These are phyloP conservation scores for Cinclus mexicanus DNA, from an alignment of 2,113 vertebrate species.

Conservation along the genomic window DNA sequence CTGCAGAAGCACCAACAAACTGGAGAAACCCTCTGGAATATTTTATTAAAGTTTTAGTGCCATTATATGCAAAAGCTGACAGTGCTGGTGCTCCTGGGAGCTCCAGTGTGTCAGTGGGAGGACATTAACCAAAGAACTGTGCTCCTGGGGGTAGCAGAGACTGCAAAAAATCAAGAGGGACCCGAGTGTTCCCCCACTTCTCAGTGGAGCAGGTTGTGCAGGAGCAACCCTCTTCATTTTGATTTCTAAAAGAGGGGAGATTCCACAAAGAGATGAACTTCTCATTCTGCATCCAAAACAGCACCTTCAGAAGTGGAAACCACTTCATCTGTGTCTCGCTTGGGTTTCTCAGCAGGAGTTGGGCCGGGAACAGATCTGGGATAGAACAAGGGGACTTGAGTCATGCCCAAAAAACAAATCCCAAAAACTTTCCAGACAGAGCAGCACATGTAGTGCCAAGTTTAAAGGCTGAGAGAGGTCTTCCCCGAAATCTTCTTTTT, in stretches of 20 bases:
- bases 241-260: neutral
- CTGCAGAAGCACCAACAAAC: neutral
- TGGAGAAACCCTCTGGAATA: neutral
- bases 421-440: neutral
- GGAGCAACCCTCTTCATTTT: neutral
- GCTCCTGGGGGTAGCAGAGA: neutral
- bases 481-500: neutral
- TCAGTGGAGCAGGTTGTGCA: neutral
- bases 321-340: neutral
- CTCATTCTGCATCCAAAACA: neutral
- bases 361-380: neutral
- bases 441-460: fast-evolving
- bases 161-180: neutral
- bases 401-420: neutral
- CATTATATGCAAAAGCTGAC: neutral
- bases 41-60: neutral
- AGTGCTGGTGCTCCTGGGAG: neutral
- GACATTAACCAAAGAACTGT: neutral
- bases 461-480: neutral
- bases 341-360: neutral
- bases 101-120: neutral
- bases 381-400: neutral
- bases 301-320: neutral
- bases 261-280: neutral
- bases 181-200: neutral